Conservation (phyloP, 2,888 invertebrate genomes). For the Seira ritae region DNA sequence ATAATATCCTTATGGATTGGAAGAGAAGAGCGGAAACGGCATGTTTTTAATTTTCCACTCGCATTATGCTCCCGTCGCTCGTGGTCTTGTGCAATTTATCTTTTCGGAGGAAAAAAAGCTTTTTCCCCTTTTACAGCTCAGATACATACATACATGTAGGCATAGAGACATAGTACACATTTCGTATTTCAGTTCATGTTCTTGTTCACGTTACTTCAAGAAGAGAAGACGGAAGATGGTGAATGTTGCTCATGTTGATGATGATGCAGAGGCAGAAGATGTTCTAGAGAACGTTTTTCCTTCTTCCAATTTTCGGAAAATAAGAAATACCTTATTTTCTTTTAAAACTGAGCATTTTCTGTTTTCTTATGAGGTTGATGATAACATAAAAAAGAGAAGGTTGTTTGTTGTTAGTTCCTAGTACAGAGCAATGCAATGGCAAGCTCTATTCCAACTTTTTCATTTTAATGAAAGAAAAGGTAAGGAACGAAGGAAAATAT, state of each 20-base stretch:
- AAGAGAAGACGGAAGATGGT: no score
- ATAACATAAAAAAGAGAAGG: conserved; percentile 21
- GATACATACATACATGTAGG: conserved; percentile 14
- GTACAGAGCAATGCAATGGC: no score
- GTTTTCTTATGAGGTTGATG: conserved; percentile 22
- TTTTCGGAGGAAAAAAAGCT: conserved; percentile 65
- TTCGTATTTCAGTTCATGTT: no score
- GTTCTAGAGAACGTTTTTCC: neutral
- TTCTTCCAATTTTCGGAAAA: conserved; percentile 1
- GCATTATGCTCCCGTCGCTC: conserved; percentile 66
- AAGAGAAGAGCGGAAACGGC: conserved; percentile 68
- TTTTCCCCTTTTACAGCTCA: conserved; percentile 53
- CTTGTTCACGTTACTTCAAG: no score
- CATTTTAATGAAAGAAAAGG: no score
- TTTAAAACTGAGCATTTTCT: neutral
- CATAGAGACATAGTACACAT: no score
- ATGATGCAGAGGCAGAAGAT: no score
- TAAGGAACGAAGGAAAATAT: conserved; percentile 22
- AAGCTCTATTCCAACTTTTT: no score
- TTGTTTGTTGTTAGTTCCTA: no score
- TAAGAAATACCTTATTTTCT: neutral
- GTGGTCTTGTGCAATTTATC: conserved; percentile 72
- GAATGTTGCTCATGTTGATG: no score
- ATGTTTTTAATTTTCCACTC: conserved; percentile 72
- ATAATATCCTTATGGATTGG: conserved; percentile 65